These are phyloP conservation scores for Hormiphora californensis DNA, from an alignment of 37 sponge, comb jelly and placozoan genomes.

Conservation along the genomic window DNA sequence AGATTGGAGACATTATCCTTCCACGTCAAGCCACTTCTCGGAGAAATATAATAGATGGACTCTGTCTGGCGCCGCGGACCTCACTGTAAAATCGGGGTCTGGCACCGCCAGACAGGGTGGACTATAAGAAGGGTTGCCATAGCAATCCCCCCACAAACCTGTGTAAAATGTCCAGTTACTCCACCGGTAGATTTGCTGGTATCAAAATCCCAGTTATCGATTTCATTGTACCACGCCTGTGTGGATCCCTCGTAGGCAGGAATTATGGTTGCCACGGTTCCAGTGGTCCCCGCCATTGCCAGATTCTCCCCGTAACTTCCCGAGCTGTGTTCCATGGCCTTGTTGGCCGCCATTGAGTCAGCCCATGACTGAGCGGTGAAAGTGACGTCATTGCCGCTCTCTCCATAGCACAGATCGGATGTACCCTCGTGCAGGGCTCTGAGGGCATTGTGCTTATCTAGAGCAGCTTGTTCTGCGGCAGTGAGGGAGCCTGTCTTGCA, in stretches of 20 bases:
- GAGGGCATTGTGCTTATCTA: not conserved
- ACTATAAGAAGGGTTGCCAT: too few relatives aligned
- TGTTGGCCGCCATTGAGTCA: not conserved
- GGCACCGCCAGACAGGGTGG: too few relatives aligned
- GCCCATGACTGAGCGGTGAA: conserved; percentile 47
- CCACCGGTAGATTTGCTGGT: not conserved
- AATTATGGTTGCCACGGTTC: not conserved
- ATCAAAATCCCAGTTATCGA: not conserved
- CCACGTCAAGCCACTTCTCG: too few relatives aligned
- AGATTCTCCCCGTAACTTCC: conserved; percentile 18
- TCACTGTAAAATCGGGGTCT: too few relatives aligned
- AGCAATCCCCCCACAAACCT: too few relatives aligned
- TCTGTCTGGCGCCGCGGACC: too few relatives aligned
- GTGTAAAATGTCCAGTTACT: not conserved
- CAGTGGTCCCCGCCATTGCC: not conserved
- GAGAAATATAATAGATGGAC: too few relatives aligned
- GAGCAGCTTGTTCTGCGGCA: not conserved
- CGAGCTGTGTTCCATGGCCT: not conserved
- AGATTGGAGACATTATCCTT: too few relatives aligned
- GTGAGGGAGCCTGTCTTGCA: conserved; percentile 1
- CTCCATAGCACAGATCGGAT: not conserved
- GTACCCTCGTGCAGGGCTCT: not conserved
- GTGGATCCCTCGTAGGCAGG: not conserved
- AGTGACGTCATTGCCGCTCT: not conserved
- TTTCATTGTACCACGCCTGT: conserved; percentile 4